A percentile compares a stretch with the other conserved stretches of the same genome.
phyloP scores from a whole-genome alignment of 2,113 vertebrate genomes.

The Heterochromis multidens region DNA sequence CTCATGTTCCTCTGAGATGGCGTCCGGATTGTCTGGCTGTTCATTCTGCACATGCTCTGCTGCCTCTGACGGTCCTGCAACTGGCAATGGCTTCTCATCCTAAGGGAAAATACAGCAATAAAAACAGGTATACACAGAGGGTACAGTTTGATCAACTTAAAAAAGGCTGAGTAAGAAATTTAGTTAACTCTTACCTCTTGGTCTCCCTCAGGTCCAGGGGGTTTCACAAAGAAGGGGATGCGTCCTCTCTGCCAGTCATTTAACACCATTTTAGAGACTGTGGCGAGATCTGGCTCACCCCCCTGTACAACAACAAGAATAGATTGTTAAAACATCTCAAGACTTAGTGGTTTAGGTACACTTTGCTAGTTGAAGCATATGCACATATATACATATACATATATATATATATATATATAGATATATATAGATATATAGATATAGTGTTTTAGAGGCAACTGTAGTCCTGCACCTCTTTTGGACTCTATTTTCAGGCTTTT shows the following conservation, averaged over 20 bases:
- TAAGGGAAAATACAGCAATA: background rate
- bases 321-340: background rate
- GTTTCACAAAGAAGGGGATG: slow-evolving; percentile 96
- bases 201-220: slow-evolving; percentile 79
- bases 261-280: slow-evolving; percentile 96
- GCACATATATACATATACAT: rapidly evolving
- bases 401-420: background rate
- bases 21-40: background rate
- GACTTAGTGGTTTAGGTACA: background rate
- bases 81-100: slow-evolving; percentile 35
- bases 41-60: slow-evolving; percentile 38
- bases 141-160: background rate
- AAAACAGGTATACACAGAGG: background rate
- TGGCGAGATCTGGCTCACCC: slow-evolving; percentile 89
- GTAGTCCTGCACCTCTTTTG: background rate
- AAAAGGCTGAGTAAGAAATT: background rate
- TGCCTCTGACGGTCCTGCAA: slow-evolving; percentile 4
- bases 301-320: slow-evolving; percentile 74
- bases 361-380: background rate
- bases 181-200: slow-evolving; percentile 72
- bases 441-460: background rate
- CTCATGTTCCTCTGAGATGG: slow-evolving; percentile 4
- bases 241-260: slow-evolving; percentile 98
- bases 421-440: too few relatives aligned
- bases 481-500: background rate